phyloP scores from a whole-genome alignment of 2,113 vertebrate genomes.

The Zosterops borbonicus region DNA sequence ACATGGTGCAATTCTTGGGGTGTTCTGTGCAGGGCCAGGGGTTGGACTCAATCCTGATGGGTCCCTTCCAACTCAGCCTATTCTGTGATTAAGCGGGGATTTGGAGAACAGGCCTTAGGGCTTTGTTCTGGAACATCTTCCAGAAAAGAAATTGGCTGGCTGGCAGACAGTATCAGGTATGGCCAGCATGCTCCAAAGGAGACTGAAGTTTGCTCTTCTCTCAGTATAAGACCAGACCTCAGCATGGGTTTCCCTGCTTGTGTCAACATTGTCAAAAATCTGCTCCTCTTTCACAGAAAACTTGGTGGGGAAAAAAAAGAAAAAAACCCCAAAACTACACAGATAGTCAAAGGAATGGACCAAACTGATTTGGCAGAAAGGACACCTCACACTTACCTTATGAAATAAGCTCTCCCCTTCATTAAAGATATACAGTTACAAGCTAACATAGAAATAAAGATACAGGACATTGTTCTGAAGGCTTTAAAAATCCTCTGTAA shows the following conservation, averaged over 20 bases:
- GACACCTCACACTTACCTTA: background rate
- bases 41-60: background rate
- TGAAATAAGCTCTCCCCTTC: background rate
- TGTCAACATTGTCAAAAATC: background rate
- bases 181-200: background rate
- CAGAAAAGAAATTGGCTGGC: background rate
- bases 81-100: background rate
- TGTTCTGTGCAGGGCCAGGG: background rate
- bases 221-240: background rate
- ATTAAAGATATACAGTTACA: background rate
- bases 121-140: background rate
- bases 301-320: background rate
- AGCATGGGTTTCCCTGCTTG: background rate
- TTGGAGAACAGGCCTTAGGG: background rate
- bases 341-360: background rate
- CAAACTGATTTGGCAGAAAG: background rate
- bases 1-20: background rate
- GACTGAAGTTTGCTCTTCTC: background rate
- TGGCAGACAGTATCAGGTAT: background rate
- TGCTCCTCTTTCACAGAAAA: background rate
- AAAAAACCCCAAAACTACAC: background rate
- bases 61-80: background rate
- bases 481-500: conserved; percentile 14
- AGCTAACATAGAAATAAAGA: background rate
- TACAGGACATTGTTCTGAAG: background rate